Base-by-base conservation (phyloP, 2,797 vertebrate species). In the Gastrophryne carolinensis region DNA sequence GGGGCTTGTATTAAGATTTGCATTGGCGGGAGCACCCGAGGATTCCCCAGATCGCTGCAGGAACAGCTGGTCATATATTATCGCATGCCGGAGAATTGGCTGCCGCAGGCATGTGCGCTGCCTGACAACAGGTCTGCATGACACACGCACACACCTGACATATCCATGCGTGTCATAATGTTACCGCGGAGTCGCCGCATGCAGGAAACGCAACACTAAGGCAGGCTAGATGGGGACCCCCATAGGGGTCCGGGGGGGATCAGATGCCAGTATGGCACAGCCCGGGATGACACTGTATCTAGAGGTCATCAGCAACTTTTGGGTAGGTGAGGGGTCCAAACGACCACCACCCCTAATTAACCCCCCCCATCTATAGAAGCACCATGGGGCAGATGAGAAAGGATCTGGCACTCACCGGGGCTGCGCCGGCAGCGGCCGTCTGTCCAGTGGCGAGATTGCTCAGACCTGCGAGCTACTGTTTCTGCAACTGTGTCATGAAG, bases 401-500 rank as follows among this genome's bases (percentile, higher is more conserved):
- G 81, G 83, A 82, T 84, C 84, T 84, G 79, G 83, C 85, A 87
- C 85, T 87, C 83, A 86, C 86, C 84, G 85, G n/a, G n/a, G 86
- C 84, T 84, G 81, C 60, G 82, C 84, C 82, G 83, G 84, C 82
- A 80, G 80, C 64, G 83, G 84, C 84, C 78, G 83, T 81, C 83
- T 81, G 86, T 85, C 86, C 88, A 85, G 83, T 81, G 84, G 81
- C 83, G 83, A 79, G 81, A 69, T 87, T 84, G 85, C 83, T 82
- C 83, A 85, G 86, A 86, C 86, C 85, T 86, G 85, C 81, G 86
- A 86, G 83, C 88, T 86, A 84, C 88, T 88, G 88, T 89, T 85
- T 85, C 86, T 84, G 88, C 90, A 91, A 91, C 85, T 88, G 88
- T 90, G 89, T 91, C 90, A 88, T 85, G 86, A 84, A 81, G 88